Base-by-base conservation (phyloP, 2,888 invertebrate species). In the Acholoe squamosa region DNA sequence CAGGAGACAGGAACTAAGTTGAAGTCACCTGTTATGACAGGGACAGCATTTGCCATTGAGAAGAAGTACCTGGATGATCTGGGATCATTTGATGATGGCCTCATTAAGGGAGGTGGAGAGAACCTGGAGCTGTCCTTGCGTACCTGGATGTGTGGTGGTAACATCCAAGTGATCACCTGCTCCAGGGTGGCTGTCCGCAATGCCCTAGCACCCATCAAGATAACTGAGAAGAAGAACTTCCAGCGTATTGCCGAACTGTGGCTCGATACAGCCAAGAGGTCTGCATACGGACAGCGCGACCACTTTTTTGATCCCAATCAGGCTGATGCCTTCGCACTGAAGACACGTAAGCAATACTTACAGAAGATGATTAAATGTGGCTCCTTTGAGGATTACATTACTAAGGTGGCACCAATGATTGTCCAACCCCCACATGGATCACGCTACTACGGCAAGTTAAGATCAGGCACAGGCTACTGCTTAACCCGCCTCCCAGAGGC, bases 91-190 rank as follows among this genome's bases (percentile, higher is more conserved):
- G 93, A 93, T 89, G 92, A 92, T 19, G 71, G 77, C 19, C 33
- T 93, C 19, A 76, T 89, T 19, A 56, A 71, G 16, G 84, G 76
- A 25, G 90, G 84, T 19, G 92, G 92, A 22, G 92, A 92, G 56
- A 89, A 92, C 51, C 88, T 93, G 34, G 93, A 93, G 84, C 90
- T 93, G 25, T 92, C 92, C 0, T 54, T 93, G n/a, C 88, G 93
- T 22, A 80, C 92, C n/a, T 93, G 93, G 93, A 76, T 93, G 89
- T 93, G 93, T 67, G 92, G 92, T 19, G 92, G 92, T 12, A 3
- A 28, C 28, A 91, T 93, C 89, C 80, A 92, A 52, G 80, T 93
- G 19, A 90, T 90, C 43, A 91, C 91, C 19, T 93, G 93, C 80
- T 93, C 93, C 7, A 43, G 93, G 22, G 92, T 93, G 1, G 93